A percentile compares a stretch with the other conserved stretches of the same genome.
Evolutionary conservation across 2,888 invertebrate species (phyloP).

Genomic region (Plebejus anna): DNA sequence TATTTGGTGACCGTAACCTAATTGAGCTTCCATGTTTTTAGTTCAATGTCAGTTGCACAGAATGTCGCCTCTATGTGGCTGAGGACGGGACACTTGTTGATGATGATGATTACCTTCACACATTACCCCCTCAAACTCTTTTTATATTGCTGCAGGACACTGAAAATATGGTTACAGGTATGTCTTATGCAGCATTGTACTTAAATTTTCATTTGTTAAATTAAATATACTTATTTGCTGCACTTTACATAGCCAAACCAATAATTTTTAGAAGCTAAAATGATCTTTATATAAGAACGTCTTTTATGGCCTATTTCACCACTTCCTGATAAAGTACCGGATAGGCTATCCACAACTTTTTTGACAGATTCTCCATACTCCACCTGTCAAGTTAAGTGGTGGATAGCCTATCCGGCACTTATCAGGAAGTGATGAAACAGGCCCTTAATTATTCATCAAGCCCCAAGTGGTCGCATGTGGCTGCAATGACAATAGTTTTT

Average conservation of each 20-base stretch:
- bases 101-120: constrained; percentile 88
- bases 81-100: constrained; percentile 86
- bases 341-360: too few relatives aligned
- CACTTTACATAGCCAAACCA: background rate
- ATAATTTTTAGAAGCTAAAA: background rate
- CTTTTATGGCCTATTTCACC: background rate
- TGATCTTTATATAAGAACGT: background rate
- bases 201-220: constrained; percentile 3
- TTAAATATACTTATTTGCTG: background rate
- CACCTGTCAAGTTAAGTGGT: too few relatives aligned
- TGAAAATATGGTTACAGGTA: constrained; percentile 81
- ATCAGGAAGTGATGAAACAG: too few relatives aligned
- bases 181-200: constrained; percentile 40
- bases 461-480: too few relatives aligned
- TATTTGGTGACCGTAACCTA: constrained; percentile 56
- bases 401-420: too few relatives aligned
- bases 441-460: too few relatives aligned
- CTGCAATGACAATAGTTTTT: too few relatives aligned
- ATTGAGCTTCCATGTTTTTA: constrained; percentile 49
- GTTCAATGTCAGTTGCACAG: constrained; percentile 72
- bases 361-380: too few relatives aligned
- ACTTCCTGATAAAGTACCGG: too few relatives aligned
- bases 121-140: constrained; percentile 86
- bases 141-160: constrained; percentile 80
- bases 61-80: constrained; percentile 77